phyloP scores from a whole-genome alignment of 2,797 vertebrate genomes.

The Etheostoma nigrum region DNA sequence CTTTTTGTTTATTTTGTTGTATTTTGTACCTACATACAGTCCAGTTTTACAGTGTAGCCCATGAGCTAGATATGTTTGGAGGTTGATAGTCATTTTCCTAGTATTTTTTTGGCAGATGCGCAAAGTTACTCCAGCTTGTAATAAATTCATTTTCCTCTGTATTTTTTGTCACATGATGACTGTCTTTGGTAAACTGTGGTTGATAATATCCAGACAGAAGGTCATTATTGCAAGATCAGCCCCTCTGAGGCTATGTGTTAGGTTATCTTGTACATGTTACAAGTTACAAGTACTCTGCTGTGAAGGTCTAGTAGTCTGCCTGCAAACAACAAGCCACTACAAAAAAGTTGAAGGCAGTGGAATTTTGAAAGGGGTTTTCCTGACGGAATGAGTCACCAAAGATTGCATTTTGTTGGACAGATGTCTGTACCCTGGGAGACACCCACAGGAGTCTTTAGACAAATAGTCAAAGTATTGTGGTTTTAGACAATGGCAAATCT shows the following conservation, averaged over 20 bases:
- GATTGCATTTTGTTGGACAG: slow-evolving; percentile 8
- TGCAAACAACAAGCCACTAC: slow-evolving; percentile 26
- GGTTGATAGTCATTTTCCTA: background rate
- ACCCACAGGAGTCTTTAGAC: slow-evolving; percentile 1
- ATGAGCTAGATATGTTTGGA: slow-evolving; percentile 6
- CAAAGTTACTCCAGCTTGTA: slow-evolving; percentile 15
- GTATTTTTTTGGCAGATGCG: slow-evolving; percentile 40
- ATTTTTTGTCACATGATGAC: slow-evolving; percentile 40
- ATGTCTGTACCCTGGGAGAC: slow-evolving; percentile 21
- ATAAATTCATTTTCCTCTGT: slow-evolving; percentile 30
- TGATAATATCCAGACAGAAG: slow-evolving; percentile 39
- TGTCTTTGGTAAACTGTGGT: slow-evolving; percentile 72
- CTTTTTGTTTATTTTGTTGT: background rate
- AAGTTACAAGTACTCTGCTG: slow-evolving; percentile 8
- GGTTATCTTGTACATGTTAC: slow-evolving; percentile 19
- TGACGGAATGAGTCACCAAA: slow-evolving; percentile 10
- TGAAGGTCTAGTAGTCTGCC: slow-evolving; percentile 20
- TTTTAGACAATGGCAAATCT: slow-evolving; percentile 2
- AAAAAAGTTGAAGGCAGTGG: slow-evolving; percentile 14
- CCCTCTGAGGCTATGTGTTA: slow-evolving; percentile 14
- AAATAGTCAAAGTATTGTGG: slow-evolving; percentile 3
- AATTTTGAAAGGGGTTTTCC: background rate
- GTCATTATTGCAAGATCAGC: slow-evolving; percentile 33
- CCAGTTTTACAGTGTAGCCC: slow-evolving; percentile 20
- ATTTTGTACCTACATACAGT: background rate